Evolutionary conservation across 2,113 vertebrate genomes (phyloP).

Genomic region (Phylloscopus trochiloides): DNA sequence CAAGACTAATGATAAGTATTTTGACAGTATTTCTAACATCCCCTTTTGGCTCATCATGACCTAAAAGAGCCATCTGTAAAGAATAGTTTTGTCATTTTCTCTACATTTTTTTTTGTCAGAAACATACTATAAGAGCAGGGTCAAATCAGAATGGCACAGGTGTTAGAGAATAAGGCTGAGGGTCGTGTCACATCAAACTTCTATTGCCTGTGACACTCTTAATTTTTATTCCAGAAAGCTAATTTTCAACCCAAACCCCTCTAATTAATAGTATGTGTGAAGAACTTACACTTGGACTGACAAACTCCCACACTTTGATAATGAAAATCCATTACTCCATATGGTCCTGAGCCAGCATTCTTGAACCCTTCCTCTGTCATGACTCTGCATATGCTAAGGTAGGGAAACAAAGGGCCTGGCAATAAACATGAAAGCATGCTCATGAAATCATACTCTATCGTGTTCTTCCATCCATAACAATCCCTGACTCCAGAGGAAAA

Average conservation of each 20-base stretch:
- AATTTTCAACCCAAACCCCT: neutral
- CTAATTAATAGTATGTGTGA: neutral
- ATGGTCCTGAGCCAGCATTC: neutral
- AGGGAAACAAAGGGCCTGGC: neutral
- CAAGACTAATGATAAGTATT: neutral
- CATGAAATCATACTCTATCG: neutral
- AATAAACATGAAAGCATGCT: neutral
- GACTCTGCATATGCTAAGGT: neutral
- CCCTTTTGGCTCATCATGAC: neutral
- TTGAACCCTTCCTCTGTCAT: neutral
- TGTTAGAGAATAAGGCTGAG: neutral
- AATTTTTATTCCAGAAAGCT: neutral
- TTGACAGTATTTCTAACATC: neutral
- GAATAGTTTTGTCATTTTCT: neutral
- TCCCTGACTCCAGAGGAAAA: neutral
- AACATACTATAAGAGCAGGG: neutral
- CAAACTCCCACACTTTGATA: neutral
- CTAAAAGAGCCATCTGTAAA: neutral
- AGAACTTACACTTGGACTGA: neutral
- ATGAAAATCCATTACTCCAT: neutral
- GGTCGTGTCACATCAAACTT: neutral
- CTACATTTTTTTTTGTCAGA: neutral
- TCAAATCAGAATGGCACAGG: neutral
- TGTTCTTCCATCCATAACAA: neutral
- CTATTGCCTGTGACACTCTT: neutral